A percentile compares a stretch with the other conserved stretches of the same genome.
These are phyloP conservation scores for Pseudochromis fuscus DNA, from an alignment of 2,797 vertebrate genomes.

Conservation along the genomic window DNA sequence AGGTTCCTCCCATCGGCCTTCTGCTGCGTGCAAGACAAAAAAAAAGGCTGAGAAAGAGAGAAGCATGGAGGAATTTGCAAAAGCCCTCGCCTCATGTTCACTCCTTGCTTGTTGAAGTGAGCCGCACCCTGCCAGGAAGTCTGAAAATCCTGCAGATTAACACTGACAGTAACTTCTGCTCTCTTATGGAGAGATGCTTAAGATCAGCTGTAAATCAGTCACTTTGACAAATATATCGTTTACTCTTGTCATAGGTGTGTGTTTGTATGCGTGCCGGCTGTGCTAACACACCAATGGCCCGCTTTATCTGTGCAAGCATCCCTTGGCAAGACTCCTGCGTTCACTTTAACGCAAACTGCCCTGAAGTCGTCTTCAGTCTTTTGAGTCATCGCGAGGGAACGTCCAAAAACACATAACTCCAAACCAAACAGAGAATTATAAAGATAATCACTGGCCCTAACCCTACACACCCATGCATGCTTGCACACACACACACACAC, in stretches of 20 bases:
- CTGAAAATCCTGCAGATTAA: slow-evolving; percentile 35
- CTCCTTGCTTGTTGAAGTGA: slow-evolving; percentile 34
- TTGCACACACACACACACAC: slow-evolving; percentile 36
- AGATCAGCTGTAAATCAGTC: slow-evolving; percentile 49
- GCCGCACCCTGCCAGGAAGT: slow-evolving; percentile 54
- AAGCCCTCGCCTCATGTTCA: slow-evolving; percentile 24
- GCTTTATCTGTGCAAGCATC: slow-evolving; percentile 41
- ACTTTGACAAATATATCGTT: slow-evolving; percentile 33
- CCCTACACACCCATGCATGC: slow-evolving; percentile 53
- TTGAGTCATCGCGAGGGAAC: slow-evolving; percentile 71
- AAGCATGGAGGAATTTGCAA: slow-evolving; percentile 26
- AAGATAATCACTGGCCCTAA: slow-evolving; percentile 69
- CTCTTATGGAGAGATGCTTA: slow-evolving; percentile 10
- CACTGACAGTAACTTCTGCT: slow-evolving; percentile 25
- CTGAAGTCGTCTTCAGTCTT: slow-evolving; percentile 42
- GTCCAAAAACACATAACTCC: slow-evolving; percentile 74
- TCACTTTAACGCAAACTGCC: slow-evolving; percentile 60
- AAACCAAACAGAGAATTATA: slow-evolving; percentile 63
- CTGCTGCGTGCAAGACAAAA: slow-evolving; percentile 16
- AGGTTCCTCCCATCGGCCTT: slow-evolving; percentile 52
- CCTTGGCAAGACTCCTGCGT: slow-evolving; percentile 29
- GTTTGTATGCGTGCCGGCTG: slow-evolving; percentile 37
- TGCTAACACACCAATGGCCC: slow-evolving; percentile 34
- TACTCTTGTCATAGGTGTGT: slow-evolving; percentile 24
- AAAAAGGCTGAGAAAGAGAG: slow-evolving; percentile 15